phyloP scores from a whole-genome alignment of 2,113 vertebrate genomes.

The Halichoerus grypus region DNA sequence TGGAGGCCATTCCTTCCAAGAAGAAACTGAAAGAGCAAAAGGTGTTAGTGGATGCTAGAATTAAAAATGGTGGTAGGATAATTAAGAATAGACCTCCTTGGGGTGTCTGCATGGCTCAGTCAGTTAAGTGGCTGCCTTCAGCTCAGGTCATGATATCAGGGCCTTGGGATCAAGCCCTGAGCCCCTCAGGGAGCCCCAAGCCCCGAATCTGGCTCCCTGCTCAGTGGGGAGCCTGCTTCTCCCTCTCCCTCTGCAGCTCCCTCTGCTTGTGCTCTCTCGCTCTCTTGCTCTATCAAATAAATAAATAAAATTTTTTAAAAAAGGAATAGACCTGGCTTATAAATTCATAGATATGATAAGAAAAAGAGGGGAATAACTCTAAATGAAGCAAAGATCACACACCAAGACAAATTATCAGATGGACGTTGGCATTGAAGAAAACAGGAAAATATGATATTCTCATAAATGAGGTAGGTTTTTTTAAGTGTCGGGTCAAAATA shows the following conservation, averaged over 20 bases:
- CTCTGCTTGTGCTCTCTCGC: not conserved
- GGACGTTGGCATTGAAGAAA: not conserved
- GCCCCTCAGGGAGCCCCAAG: not conserved
- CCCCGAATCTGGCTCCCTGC: not conserved
- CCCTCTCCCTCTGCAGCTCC: not conserved
- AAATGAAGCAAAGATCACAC: not conserved
- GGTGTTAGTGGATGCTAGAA: not conserved
- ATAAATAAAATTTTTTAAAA: not conserved
- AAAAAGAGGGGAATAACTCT: not conserved
- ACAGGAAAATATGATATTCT: not conserved
- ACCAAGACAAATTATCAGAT: not conserved
- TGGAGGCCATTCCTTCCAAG: not conserved
- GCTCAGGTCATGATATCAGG: no score
- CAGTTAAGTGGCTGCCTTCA: no score
- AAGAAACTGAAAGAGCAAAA: conserved; percentile 47
- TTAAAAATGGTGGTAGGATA: conserved; percentile 38
- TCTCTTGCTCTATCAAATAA: not conserved
- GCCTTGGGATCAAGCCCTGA: no score
- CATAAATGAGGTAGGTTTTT: not conserved
- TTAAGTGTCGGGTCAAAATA: conserved; percentile 28
- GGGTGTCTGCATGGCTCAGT: no score
- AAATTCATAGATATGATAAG: conserved; percentile 4
- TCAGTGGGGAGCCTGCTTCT: not conserved
- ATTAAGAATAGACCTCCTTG: not conserved
- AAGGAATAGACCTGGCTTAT: not conserved